These are phyloP conservation scores for Magallana gigas DNA, from an alignment of 1,140 invertebrate species.

Conservation along the genomic window DNA sequence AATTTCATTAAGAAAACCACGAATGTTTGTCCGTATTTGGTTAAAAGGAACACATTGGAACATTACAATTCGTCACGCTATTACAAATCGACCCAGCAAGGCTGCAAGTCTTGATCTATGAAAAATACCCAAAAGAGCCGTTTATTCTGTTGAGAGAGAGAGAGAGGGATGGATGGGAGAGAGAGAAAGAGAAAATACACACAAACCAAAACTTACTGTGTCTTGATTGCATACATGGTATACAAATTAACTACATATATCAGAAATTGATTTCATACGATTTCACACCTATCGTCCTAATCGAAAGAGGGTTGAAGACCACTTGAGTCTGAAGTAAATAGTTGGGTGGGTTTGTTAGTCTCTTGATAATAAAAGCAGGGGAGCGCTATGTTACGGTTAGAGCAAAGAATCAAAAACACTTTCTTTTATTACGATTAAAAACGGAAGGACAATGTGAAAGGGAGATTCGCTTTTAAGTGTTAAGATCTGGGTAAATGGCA, in stretches of 20 bases:
- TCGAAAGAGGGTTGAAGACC: background rate
- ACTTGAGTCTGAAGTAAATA: background rate
- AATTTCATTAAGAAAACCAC: slow-evolving; percentile 34
- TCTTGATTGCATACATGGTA: too few species aligned
- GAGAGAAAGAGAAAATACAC: slow-evolving; percentile 32
- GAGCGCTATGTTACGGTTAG: background rate
- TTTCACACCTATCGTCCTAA: background rate
- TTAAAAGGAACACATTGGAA: slow-evolving; percentile 30
- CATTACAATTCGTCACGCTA: slow-evolving; percentile 26
- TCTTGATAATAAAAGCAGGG: slow-evolving; percentile 8
- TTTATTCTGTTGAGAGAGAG: background rate
- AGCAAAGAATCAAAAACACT: slow-evolving; percentile 23
- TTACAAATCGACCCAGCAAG: background rate
- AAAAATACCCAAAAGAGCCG: background rate
- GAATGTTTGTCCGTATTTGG: slow-evolving; percentile 37
- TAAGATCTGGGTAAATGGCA: slow-evolving; percentile 17
- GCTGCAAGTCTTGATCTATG: background rate
- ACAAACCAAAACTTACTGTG: background rate
- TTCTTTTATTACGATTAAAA: background rate
- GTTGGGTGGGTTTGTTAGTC: slow-evolving; percentile 4
- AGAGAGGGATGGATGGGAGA: slow-evolving; percentile 17
- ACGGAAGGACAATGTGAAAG: background rate
- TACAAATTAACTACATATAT: too few species aligned
- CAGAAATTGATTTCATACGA: background rate
- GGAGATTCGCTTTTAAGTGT: slow-evolving; percentile 21